Conservation (phyloP, 1,140 invertebrate species). For the Melipona quadrifasciata region DNA sequence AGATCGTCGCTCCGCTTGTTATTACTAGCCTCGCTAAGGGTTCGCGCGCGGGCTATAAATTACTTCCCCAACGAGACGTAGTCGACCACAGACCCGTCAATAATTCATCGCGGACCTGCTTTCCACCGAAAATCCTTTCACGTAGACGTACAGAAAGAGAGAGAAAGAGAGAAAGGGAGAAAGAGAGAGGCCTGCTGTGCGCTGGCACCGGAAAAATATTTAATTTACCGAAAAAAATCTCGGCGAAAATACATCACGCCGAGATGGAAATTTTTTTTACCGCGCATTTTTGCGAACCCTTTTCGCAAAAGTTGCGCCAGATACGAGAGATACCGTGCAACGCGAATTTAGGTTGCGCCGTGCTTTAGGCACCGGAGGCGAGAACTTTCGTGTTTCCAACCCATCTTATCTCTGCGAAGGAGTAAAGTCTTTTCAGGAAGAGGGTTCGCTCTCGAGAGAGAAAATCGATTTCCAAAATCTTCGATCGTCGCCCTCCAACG, state of each 20-base stretch:
- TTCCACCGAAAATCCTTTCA: constrained; percentile 46
- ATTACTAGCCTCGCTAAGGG: constrained; percentile 39
- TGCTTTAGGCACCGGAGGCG: neutral
- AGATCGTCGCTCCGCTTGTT: constrained; percentile 41
- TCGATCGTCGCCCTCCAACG: no score
- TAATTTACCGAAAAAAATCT: constrained; percentile 32
- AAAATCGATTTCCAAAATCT: no score
- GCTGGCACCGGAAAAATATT: constrained; percentile 37
- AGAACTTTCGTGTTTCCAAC: neutral
- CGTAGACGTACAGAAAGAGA: neutral
- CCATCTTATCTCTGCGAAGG: neutral
- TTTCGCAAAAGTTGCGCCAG: neutral
- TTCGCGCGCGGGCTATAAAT: constrained; percentile 54
- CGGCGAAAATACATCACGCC: neutral
- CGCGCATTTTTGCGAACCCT: neutral
- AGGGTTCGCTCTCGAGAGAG: no score
- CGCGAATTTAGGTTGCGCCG: neutral
- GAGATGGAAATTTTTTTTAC: neutral
- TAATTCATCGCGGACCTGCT: constrained; percentile 57
- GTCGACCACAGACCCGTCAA: constrained; percentile 53
- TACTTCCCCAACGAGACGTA: constrained; percentile 54
- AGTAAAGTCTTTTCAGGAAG: no score
- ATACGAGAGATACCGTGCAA: neutral
- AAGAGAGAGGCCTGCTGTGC: neutral
- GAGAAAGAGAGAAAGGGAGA: no score